Base-by-base conservation (phyloP, 2,888 invertebrate species). In the Temnothorax rugatulus region DNA sequence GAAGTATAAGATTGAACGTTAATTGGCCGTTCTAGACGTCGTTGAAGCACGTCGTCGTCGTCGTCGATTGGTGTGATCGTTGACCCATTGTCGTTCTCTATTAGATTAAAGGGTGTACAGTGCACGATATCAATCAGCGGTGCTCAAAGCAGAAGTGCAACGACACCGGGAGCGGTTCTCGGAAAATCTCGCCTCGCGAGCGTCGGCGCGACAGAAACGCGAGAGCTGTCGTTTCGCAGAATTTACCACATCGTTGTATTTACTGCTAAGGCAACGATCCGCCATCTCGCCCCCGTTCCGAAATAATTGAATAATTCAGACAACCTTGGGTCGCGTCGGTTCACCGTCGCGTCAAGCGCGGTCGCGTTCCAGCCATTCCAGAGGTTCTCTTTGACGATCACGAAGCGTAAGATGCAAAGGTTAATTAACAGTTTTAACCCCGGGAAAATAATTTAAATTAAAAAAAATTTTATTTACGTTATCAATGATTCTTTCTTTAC, bases 31-130 rank as follows among this genome's bases (percentile, higher is more conserved):
- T 64, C 47, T 50, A 90, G 86, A 82, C 59, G 52, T 76, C 76
- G 34, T 47, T 59, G 25, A 68, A 54, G 74, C 38, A 38, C 52
- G 34, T 41, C 63, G 59, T 59, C 41, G 54, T 38, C 74, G 44
- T 66, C 73, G 82, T 57, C 88, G 90, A 92, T 93, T 90, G 91
- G 89, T 87, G 89, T 92, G 92, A 93, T 93, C 91, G 91, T 88
- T 92, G 91, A 90, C 90, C 92, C 92, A 92, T 92, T 93, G 92
- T 93, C 90, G 86, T 88, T 88, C 89, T 91, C 88, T 89, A 92
- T 93, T 91, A 89, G 89, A 93, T 93, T 91, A 91, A 89, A 89
- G 86, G 84, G 83, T 89, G 74, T 52, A 87, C 79, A 68, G 79
- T 82, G 84, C 75, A 25, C 82, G 89, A 89, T 88, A 88, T 83